These are phyloP conservation scores for Mythimna vitellina DNA, from an alignment of 2,888 invertebrate genomes.

Conservation along the genomic window DNA sequence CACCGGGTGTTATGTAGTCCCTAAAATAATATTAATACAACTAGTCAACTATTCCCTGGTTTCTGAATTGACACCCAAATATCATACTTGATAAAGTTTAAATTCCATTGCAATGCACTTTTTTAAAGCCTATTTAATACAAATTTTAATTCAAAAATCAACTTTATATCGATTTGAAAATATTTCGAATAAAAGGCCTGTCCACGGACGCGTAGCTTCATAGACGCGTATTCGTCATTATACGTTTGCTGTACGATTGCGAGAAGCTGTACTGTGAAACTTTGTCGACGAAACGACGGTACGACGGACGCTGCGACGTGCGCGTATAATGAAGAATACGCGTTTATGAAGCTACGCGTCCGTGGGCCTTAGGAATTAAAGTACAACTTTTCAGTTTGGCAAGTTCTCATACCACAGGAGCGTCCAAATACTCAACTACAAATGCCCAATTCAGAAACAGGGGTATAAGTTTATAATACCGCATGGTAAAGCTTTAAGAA, in stretches of 20 bases:
- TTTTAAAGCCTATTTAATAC: neutral
- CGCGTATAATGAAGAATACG: too few species aligned
- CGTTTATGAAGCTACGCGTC: too few species aligned
- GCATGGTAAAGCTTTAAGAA: slow-evolving; percentile 7
- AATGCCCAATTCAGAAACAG: neutral
- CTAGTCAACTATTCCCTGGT: neutral
- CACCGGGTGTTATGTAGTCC: neutral
- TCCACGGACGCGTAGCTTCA: too few species aligned
- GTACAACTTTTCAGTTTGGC: neutral
- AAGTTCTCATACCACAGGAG: neutral
- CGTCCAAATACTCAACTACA: neutral
- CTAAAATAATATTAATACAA: neutral
- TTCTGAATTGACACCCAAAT: neutral
- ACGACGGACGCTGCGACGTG: too few species aligned
- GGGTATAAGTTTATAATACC: slow-evolving; percentile 19
- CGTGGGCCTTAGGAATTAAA: neutral
- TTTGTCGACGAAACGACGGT: too few species aligned
- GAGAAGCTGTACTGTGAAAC: too few species aligned
- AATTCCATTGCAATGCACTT: neutral
- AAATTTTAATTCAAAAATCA: too few species aligned
- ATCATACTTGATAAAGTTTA: too few species aligned
- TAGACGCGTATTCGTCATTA: too few species aligned
- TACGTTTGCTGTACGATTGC: too few species aligned
- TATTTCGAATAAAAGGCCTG: neutral
- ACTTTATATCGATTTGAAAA: neutral